Evolutionary conservation across 2,797 vertebrate genomes (phyloP).

Genomic region (Bothrops alternatus): DNA sequence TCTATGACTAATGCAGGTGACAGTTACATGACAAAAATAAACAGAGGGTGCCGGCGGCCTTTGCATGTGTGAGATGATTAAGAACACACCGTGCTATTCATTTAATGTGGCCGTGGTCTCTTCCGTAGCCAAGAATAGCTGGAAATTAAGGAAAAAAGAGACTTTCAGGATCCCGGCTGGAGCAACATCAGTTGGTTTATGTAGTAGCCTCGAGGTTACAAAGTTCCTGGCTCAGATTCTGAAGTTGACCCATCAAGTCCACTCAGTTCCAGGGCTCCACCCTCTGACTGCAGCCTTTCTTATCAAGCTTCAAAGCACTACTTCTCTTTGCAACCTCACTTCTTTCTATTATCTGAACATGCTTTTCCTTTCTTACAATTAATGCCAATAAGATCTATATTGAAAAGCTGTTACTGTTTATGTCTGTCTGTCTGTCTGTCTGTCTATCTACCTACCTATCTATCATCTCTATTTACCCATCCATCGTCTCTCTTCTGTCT

Average conservation of each 20-base stretch:
- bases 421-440: conserved; percentile 37
- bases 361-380: conserved; percentile 28
- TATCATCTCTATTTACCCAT: not conserved
- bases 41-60: conserved; percentile 14
- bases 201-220: not conserved
- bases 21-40: conserved; percentile 47
- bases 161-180: no score
- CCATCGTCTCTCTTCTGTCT: not conserved
- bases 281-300: not conserved
- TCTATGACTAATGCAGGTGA: conserved; percentile 13
- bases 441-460: no score
- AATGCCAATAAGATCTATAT: conserved; percentile 56
- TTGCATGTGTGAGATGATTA: conserved; percentile 16
- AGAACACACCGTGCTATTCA: conserved; percentile 19
- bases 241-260: not conserved
- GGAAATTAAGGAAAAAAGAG: not conserved
- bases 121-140: not conserved
- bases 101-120: not conserved
- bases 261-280: not conserved
- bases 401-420: conserved; percentile 38
- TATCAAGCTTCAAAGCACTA: not conserved
- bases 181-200: not conserved
- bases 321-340: not conserved
- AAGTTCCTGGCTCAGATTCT: not conserved
- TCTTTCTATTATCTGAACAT: not conserved